These are phyloP conservation scores for Diorhabda elongata DNA, from an alignment of 1,140 invertebrate species.

Conservation along the genomic window DNA sequence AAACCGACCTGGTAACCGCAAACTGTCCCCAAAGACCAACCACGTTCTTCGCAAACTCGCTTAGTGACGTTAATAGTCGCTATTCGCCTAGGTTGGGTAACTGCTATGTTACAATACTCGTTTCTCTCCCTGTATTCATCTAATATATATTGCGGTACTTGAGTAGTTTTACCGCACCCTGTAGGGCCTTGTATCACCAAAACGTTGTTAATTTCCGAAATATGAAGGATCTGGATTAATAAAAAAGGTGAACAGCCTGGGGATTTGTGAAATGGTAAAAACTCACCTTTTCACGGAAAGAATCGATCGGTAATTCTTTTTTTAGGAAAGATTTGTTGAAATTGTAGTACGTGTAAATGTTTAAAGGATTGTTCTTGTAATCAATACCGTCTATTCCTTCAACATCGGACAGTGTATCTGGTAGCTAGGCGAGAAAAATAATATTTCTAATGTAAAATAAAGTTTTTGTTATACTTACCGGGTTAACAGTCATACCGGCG, in stretches of 20 bases:
- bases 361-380: slow-evolving; percentile 13
- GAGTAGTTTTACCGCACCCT: slow-evolving; percentile 70
- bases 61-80: slow-evolving; percentile 85
- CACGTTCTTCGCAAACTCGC: slow-evolving; percentile 76
- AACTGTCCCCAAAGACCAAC: slow-evolving; percentile 71
- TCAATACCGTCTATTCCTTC: slow-evolving; percentile 15
- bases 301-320: slow-evolving; percentile 33
- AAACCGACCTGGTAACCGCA: slow-evolving; percentile 77
- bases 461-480: background rate
- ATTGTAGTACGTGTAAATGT: slow-evolving; percentile 30
- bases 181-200: slow-evolving; percentile 86
- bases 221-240: slow-evolving; percentile 21
- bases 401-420: slow-evolving; percentile 20
- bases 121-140: slow-evolving; percentile 62
- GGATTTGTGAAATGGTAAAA: background rate
- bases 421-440: slow-evolving; percentile 17
- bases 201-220: slow-evolving; percentile 40
- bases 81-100: slow-evolving; percentile 86
- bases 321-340: slow-evolving; percentile 29
- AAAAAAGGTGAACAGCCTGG: too few relatives aligned
- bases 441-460: background rate
- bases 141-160: slow-evolving; percentile 85
- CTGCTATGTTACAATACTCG: slow-evolving; percentile 69
- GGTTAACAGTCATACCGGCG: slow-evolving; percentile 4
- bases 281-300: slow-evolving; percentile 24